phyloP scores from a whole-genome alignment of 2,797 vertebrate genomes.

The Enteromius viviparus region DNA sequence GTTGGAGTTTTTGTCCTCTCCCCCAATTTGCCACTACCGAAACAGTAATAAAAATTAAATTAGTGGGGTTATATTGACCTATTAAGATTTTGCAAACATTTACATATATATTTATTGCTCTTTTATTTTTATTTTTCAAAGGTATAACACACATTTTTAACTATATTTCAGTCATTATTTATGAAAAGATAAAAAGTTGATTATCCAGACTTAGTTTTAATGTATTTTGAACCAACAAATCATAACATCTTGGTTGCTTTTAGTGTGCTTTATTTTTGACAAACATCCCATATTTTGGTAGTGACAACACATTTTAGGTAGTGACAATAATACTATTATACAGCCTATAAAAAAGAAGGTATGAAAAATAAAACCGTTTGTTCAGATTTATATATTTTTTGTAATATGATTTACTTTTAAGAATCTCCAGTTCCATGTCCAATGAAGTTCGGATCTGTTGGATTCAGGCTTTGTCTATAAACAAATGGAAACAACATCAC shows the following conservation, averaged over 20 bases:
- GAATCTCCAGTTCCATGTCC: not conserved
- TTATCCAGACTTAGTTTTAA: not conserved
- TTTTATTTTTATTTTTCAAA: not conserved
- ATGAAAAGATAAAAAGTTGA: no score
- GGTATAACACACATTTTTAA: not conserved
- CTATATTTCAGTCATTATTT: no score
- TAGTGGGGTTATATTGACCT: not conserved
- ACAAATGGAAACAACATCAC: not conserved
- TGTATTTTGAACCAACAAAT: not conserved
- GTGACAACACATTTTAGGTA: no score
- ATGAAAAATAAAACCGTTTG: not conserved
- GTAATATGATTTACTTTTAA: not conserved
- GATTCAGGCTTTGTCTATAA: slow-evolving; percentile 47
- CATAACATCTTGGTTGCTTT: not conserved
- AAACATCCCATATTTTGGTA: not conserved
- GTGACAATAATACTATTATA: no score
- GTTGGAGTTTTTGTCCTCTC: not conserved
- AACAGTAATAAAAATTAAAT: no score
- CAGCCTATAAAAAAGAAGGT: no score
- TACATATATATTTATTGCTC: not conserved
- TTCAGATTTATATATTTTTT: not conserved
- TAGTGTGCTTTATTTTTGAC: not conserved
- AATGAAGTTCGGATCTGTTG: slow-evolving; percentile 2
- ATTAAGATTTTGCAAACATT: not conserved
- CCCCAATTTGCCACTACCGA: not conserved